Conservation (phyloP, 2,113 vertebrate species). For the Proterorhinus semilunaris region DNA sequence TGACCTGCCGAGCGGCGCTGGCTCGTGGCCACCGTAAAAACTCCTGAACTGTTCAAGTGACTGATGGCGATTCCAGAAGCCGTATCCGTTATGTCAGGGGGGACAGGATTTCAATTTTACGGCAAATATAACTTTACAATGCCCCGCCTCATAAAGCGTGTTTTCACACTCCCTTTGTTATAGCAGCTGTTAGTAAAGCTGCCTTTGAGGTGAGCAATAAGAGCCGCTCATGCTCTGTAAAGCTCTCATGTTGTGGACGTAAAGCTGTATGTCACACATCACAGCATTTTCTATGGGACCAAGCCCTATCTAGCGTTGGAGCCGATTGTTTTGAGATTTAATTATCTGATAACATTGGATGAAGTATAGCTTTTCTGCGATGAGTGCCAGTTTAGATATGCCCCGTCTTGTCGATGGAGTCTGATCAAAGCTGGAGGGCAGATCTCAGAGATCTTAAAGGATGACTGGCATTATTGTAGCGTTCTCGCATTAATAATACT, state of each 20-base stretch:
- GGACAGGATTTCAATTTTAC: conserved; percentile 72
- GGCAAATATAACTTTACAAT: conserved; percentile 66
- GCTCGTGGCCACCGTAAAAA: conserved; percentile 41
- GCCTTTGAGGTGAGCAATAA: conserved; percentile 48
- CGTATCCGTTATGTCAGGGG: conserved; percentile 65
- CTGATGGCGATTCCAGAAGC: conserved; percentile 66
- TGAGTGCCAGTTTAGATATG: conserved; percentile 50
- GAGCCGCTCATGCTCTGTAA: conserved; percentile 51
- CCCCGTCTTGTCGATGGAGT: conserved; percentile 43
- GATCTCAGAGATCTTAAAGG: conserved; percentile 42
- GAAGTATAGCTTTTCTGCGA: conserved; percentile 49
- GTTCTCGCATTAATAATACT: conserved; percentile 43
- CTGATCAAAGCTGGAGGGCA: conserved; percentile 18
- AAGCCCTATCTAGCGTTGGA: conserved; percentile 58
- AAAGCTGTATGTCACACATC: conserved; percentile 46
- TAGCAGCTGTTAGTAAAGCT: conserved; percentile 46
- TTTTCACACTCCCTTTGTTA: conserved; percentile 54
- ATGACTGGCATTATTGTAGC: conserved; percentile 41
- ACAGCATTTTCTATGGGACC: conserved; percentile 63
- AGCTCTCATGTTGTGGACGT: conserved; percentile 53
- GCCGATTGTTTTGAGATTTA: conserved; percentile 75
- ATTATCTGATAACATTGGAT: conserved; percentile 80
- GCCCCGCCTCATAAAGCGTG: conserved; percentile 39
- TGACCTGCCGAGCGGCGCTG: conserved; percentile 17
- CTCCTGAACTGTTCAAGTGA: conserved; percentile 71